Conservation (phyloP, 92 coral and sea anemone genomes). For the Epizoanthus fatuus region DNA sequence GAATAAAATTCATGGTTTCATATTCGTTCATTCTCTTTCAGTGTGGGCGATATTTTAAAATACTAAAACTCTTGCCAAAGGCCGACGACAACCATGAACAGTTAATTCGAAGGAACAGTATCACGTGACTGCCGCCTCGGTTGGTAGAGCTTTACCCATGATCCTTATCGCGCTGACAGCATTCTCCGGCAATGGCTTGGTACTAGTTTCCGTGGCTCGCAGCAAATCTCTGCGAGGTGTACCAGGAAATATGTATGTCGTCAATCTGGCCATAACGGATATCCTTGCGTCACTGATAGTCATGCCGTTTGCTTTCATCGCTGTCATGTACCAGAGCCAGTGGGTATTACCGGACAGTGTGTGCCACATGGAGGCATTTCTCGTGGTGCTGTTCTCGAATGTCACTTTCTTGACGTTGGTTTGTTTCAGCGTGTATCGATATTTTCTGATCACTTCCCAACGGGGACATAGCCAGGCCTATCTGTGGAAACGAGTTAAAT, state of each 20-base stretch:
- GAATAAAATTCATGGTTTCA: too few species aligned
- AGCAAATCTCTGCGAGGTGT: slow-evolving; percentile 72
- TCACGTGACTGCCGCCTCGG: slow-evolving; percentile 60
- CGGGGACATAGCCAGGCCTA: slow-evolving; percentile 49
- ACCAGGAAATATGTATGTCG: slow-evolving; percentile 79
- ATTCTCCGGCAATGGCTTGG: slow-evolving; percentile 72
- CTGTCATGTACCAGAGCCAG: slow-evolving; percentile 61
- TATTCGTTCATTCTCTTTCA: too few species aligned
- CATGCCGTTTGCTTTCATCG: slow-evolving; percentile 71
- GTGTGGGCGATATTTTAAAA: too few species aligned
- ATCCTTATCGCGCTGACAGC: slow-evolving; percentile 77
- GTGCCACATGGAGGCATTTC: slow-evolving; percentile 73
- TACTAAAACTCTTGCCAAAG: neutral
- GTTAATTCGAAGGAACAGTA: neutral
- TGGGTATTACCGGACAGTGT: slow-evolving; percentile 68
- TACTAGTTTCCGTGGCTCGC: slow-evolving; percentile 71
- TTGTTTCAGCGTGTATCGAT: slow-evolving; percentile 75
- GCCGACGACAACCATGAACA: slow-evolving; percentile 4
- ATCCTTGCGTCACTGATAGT: slow-evolving; percentile 66
- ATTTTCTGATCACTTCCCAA: slow-evolving; percentile 69
- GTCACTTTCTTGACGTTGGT: slow-evolving; percentile 76
- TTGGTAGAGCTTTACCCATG: slow-evolving; percentile 76
- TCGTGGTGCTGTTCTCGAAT: slow-evolving; percentile 64
- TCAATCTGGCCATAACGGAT: slow-evolving; percentile 80
- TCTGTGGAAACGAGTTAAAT: slow-evolving; percentile 70